Percentiles rank a stretch among this genome's conserved stretches.
phyloP scores from a whole-genome alignment of 1,140 invertebrate species.

The Trichomalopsis sarcophagae region DNA sequence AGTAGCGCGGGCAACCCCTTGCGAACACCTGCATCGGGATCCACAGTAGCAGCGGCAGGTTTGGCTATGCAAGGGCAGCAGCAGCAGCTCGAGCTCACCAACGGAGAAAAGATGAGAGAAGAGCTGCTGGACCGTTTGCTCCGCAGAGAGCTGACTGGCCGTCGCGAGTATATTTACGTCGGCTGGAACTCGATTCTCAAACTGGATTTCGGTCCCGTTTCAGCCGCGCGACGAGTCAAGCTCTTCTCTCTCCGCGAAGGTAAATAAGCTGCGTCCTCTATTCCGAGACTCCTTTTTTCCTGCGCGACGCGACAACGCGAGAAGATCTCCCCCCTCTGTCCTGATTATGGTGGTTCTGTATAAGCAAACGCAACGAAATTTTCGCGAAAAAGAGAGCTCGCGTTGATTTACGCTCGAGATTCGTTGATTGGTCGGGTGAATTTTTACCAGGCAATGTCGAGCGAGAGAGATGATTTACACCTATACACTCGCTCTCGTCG shows the following conservation, averaged over 20 bases:
- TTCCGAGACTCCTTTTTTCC: slow-evolving; percentile 1
- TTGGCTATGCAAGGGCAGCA: neutral
- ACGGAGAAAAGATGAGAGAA: slow-evolving; percentile 55
- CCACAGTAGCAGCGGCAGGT: neutral
- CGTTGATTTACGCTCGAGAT: slow-evolving; percentile 10
- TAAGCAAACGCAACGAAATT: neutral
- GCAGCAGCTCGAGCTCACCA: neutral
- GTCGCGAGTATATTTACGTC: slow-evolving; percentile 18
- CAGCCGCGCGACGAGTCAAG: neutral
- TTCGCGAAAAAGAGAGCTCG: neutral
- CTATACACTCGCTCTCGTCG: no score
- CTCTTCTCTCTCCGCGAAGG: slow-evolving; percentile 7
- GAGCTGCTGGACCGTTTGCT: slow-evolving; percentile 68
- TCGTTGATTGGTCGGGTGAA: neutral
- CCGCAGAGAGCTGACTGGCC: slow-evolving; percentile 34
- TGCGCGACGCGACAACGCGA: neutral
- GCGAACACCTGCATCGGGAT: slow-evolving; percentile 6
- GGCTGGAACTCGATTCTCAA: slow-evolving; percentile 70
- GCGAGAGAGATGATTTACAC: slow-evolving; percentile 15
- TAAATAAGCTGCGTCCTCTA: slow-evolving; percentile 30
- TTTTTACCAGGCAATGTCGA: slow-evolving; percentile 16
- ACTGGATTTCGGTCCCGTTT: slow-evolving; percentile 69
- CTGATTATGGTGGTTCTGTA: neutral
- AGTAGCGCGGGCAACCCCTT: neutral
- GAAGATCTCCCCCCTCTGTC: neutral